Conservation (phyloP, 2,113 vertebrate genomes). For the Entelurus aequoreus region DNA sequence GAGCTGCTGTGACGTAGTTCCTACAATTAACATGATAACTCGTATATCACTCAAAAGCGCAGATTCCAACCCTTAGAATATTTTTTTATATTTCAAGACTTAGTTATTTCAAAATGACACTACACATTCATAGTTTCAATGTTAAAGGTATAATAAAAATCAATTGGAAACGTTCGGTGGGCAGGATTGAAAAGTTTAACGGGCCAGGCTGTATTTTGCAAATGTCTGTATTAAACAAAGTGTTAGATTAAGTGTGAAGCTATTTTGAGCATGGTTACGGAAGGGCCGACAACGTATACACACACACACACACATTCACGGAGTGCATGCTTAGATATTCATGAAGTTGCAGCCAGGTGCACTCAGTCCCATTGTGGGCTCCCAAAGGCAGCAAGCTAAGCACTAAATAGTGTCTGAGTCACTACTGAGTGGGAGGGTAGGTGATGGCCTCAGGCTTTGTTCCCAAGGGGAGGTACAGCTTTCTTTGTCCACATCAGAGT, state of each 20-base stretch:
- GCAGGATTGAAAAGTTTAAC: no score
- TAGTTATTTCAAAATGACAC: no score
- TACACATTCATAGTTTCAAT: no score
- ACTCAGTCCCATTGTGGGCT: slow-evolving; percentile 34
- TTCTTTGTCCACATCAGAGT: not conserved
- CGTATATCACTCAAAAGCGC: no score
- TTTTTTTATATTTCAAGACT: no score
- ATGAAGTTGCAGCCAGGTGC: slow-evolving; percentile 43
- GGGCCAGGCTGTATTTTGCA: no score
- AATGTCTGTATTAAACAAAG: slow-evolving; percentile 23
- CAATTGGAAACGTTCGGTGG: no score
- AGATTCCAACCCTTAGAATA: no score
- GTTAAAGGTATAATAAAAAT: no score
- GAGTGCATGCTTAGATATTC: slow-evolving; percentile 21
- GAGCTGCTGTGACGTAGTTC: no score
- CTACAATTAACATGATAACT: no score
- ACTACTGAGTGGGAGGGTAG: slow-evolving; percentile 46
- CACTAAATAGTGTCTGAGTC: slow-evolving; percentile 46
- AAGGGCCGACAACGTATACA: slow-evolving; percentile 7
- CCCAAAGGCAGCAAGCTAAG: slow-evolving; percentile 32
- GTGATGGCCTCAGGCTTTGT: slow-evolving; percentile 16
- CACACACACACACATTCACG: not conserved
- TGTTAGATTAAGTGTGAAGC: slow-evolving; percentile 43
- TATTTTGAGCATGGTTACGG: slow-evolving; percentile 47
- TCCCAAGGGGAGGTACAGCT: slow-evolving; percentile 12